phyloP scores from a whole-genome alignment of 2,113 vertebrate species.

The Oreochromis niloticus region DNA sequence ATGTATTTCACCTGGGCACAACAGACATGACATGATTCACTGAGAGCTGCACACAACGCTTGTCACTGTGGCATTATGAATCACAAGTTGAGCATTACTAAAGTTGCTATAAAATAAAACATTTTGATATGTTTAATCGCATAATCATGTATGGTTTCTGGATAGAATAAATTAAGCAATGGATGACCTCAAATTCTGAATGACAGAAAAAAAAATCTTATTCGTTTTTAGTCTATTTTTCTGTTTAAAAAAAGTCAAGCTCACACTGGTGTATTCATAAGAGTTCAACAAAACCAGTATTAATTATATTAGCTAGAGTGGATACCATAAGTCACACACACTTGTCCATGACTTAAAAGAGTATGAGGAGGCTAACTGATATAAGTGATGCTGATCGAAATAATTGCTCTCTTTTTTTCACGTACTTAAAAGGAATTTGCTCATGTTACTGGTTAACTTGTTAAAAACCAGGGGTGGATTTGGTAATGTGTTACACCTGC shows the following conservation, averaged over 20 bases:
- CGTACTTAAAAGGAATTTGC: not conserved
- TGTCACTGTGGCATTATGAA: not conserved
- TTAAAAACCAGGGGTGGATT: not conserved
- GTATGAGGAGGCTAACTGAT: not conserved
- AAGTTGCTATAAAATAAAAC: not conserved
- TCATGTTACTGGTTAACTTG: not conserved
- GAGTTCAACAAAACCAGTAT: not conserved
- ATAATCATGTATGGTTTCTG: not conserved
- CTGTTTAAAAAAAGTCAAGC: not conserved
- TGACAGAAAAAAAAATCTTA: not conserved
- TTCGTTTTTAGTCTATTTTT: not conserved
- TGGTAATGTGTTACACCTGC: not conserved
- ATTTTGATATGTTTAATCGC: not conserved
- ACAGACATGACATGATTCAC: slow-evolving; percentile 17
- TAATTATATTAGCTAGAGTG: not conserved
- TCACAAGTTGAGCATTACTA: not conserved
- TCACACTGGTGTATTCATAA: not conserved
- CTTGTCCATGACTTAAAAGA: not conserved
- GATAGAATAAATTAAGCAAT: not conserved
- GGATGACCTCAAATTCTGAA: not conserved
- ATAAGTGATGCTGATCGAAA: not conserved
- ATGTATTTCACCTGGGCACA: slow-evolving; percentile 47
- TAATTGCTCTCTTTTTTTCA: not conserved
- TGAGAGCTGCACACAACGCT: not conserved
- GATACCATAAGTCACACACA: not conserved